Evolutionary conservation across 2,888 invertebrate species (phyloP), one percentile per base, ranked within the genome.

Genomic region (Parelbella ahira): DNA sequence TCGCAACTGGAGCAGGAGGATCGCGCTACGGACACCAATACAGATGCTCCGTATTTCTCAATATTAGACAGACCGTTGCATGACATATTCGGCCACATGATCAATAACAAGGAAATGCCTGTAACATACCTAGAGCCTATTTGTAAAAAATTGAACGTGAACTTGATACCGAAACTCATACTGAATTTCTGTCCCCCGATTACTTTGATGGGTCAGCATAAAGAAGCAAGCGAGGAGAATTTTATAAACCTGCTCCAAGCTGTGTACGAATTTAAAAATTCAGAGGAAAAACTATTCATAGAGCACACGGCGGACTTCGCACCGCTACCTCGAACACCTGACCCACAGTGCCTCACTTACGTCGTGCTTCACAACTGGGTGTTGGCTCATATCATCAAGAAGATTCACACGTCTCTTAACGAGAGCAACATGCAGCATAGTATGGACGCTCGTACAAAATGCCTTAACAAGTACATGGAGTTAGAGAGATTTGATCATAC

Each of bases 121-220:
- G 92, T 93, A 0, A 80, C 90, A 1, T 89, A 91, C 57, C 89
- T 94, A 42, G 94, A 94, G 61, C 77, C 88, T 0, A 89, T 92
- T 55, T 93, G 93, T 45, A 88, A 89, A 18, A 91, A 91, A 52
- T 68, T 94, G 8, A 92, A 93, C 63, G 88, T 94, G 1, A 93
- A 94, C 82, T 84, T 94, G 37, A 90, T 93, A 32, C 93, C 94
- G 54, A 92, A 93, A 52, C 89, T 94, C 5, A 90, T 93, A 1
- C 73, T 92, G 1, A 93, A 92, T 68, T 92, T 92, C 58, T 93
- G 93, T 51, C 93, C 94, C 0, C 90, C 89, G 4, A 88, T 92
- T 11, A 79, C 88, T 11, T 68, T 90, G 41, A 63, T 68, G 1
- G 80, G 80, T 2, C 68, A 76, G 1, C 59, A 68, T 11, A 77